Base-by-base conservation (phyloP, 2,888 invertebrate genomes). In the Sinhomidia bicolor region DNA sequence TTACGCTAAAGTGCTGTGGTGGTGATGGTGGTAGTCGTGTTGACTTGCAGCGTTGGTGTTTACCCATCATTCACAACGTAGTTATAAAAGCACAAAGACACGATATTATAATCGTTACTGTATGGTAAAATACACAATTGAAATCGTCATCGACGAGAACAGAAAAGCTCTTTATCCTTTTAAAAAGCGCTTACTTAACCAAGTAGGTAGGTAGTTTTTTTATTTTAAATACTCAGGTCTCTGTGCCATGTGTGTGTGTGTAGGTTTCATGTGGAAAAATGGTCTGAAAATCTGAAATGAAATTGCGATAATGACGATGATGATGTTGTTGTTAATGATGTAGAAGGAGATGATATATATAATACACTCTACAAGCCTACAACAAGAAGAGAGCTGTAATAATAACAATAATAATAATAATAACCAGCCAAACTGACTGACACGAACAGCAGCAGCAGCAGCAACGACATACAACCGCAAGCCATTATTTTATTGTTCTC, bases 391-490 rank as follows among this genome's bases (percentile, higher is more conserved):
- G 47, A 7, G 10, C 47, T 47, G 10, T 47, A 7, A 47, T 47
- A 57, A 10, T 9, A 10, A 20, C 7, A 3, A 36, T 36, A 3
- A 36, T 36, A 3, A 36, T 36, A 36, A 36, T 36, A 26, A 60
- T 7, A 60, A 60, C 26, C 10, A 26, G 36, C 68, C 36, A 68
- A 26, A 9, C 20, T 9, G 41, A 44, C 74, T 54, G 54, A 78
- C 78, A 79, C 54, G 79, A 57, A 79, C 57, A 79, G 3, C 14
- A 54, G 36, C 36, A 57, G 60, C 57, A 79, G 3, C 14, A 54
- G 36, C 36, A 54, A 36, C 79, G 79, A 54, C 79, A 79, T 14
- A 79, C 79, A 79, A 79, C 79, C 79, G 79, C 79, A 79, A 79
- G 60, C 36, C 60, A 79, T 57, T 23, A 57, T 79, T 79, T 79